Evolutionary conservation across 2,797 vertebrate genomes (phyloP), one percentile per base, ranked within the genome.

Genomic region (Catostomus latipinnis): DNA sequence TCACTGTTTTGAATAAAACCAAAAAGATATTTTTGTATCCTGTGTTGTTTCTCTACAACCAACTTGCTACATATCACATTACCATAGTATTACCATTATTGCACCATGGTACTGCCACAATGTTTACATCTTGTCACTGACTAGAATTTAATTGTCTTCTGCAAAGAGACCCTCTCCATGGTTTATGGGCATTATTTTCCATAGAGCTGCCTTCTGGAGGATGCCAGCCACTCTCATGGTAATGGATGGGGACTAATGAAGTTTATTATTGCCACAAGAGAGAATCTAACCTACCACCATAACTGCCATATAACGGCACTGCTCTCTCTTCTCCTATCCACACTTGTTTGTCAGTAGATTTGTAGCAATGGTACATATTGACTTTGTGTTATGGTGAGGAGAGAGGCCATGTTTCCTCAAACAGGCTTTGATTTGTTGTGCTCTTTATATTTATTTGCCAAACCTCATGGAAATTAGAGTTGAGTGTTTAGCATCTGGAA

Each of bases 401-500:
- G 50, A 34, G 73, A 75, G 73, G 49, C 50, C 43, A n/a, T 66
- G 73, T 75, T 75, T 75, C 73, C 61, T 65, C 73, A 66, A 75
- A 75, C 65, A 43, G 49, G 61, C 61, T 66, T 63, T 75, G 73
- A 75, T 75, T 75, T 75, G 73, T 75, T 75, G 52, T 66, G 61
- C 60, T 66, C 73, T 65, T 75, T 5, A 9, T 75, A 65, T 75
- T 75, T 75, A 66, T 75, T 75, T 75, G 73, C 49, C 50, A 63
- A 74, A 75, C 65, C 60, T 65, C 73, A 49, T 66, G 73, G 14
- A 2, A n/a, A 75, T 75, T 66, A 66, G 61, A 46, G 9, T 46
- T 66, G 73, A 75, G 73, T 46, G 62, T 75, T 75, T 75, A 75
- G 61, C 73, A 75, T 65, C 61, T 75, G 50, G 60, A 65, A 65